Conservation (phyloP, 2,797 vertebrate species). For the Sebastes taczanowskii region DNA sequence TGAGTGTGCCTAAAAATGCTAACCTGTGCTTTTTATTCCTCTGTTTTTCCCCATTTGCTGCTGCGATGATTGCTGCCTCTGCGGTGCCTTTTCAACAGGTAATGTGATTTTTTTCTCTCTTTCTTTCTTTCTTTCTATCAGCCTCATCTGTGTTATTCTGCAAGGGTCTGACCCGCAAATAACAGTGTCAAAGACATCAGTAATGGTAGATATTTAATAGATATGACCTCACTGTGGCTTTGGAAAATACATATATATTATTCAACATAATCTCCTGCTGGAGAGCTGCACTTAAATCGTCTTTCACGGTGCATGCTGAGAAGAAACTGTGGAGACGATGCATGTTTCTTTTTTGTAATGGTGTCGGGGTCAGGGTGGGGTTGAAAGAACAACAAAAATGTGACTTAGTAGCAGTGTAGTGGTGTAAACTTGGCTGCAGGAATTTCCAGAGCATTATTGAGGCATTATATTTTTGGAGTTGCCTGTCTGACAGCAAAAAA, state of each 20-base stretch:
- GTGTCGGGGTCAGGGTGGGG: background rate
- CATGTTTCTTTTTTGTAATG: background rate
- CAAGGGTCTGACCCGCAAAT: constrained; percentile 26
- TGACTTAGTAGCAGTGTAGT: constrained; percentile 12
- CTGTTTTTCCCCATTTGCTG: constrained; percentile 46
- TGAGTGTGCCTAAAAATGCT: constrained; percentile 51
- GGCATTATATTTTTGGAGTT: constrained; percentile 27
- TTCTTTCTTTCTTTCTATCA: background rate
- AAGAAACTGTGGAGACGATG: background rate
- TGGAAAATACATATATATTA: constrained; percentile 28
- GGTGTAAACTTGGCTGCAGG: constrained; percentile 12
- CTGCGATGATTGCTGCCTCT: constrained; percentile 36
- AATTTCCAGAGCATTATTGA: constrained; percentile 27
- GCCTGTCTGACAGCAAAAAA: background rate
- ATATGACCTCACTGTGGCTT: constrained; percentile 18
- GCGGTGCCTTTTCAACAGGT: constrained; percentile 70
- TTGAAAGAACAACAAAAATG: constrained; percentile 9
- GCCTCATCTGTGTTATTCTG: constrained; percentile 39
- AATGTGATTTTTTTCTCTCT: constrained; percentile 57
- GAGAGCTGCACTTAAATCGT: constrained; percentile 16
- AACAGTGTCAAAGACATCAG: constrained; percentile 28
- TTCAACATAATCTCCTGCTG: constrained; percentile 17
- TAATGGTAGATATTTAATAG: constrained; percentile 48
- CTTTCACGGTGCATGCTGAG: background rate
- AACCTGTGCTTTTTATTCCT: constrained; percentile 57